Evolutionary conservation across 2,113 vertebrate species (phyloP), one percentile per base, ranked within the genome.

Genomic region (Spea bombifrons): DNA sequence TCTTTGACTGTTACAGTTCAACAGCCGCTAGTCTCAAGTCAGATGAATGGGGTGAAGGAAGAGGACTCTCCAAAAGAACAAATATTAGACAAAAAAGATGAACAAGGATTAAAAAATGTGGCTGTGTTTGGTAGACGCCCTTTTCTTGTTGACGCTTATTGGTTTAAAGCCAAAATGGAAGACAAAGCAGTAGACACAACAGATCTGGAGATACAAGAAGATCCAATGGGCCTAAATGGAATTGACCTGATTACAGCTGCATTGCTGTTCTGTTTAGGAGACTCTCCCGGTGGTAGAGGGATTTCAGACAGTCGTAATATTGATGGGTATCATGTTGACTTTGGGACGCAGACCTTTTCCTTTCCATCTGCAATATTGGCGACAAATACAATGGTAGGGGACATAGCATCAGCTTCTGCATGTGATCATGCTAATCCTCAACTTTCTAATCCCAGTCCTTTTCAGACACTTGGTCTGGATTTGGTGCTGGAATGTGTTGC

Each of bases 261-360:
- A 43, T 88, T 99, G 66, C 85, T 99, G 5, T 98, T 99, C 88
- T 98, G 97, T 84, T 84, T 99, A 15, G 96, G 97, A 83, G 96
- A 98, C 86, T 99, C 96, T 80, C 95, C 94, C 0, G 94, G 96
- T 67, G 94, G 96, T 15, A 90, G 95, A 72, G 94, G 95, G 12
- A 97, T 98, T 88, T 99, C 96, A 0, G 96, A 99, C 87, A 94
- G 95, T 12, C 91, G 95, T 0, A 89, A 92, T 76, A 90, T 94
- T 0, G 95, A 98, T 50, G 90, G 93, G 48, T 94, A 91, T 85
- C 94, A 52, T 0, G 85, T 97, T 71, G 93, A 98, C 87, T 95
- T 96, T 85, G 96, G 97, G 82, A 99, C 96, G 16, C 96, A 99
- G 83, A 99, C 97, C 0, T 99, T 99, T 88, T 97, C 95, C 65